Percentiles rank a stretch among this genome's conserved stretches.
phyloP scores from a whole-genome alignment of 2,888 invertebrate genomes.

The Lasioglossum villosulum region DNA sequence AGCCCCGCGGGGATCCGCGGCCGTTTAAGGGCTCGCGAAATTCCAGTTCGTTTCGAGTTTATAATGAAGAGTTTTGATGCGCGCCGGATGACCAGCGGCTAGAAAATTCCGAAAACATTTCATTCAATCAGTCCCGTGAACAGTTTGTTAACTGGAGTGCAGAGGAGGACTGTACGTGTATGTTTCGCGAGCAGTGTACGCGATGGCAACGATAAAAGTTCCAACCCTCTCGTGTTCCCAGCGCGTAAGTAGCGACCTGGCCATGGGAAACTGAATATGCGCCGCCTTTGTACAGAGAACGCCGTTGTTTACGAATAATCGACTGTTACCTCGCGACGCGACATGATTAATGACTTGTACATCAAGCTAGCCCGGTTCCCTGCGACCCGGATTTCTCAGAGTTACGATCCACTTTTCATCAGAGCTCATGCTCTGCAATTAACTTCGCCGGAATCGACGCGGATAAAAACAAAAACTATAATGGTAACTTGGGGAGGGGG shows the following conservation, averaged over 20 bases:
- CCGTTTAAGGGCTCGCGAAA: constrained; percentile 34
- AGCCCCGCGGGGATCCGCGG: constrained; percentile 5
- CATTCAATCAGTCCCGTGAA: constrained; percentile 32
- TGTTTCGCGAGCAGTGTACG: background rate
- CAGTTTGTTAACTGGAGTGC: constrained; percentile 49
- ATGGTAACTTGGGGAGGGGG: too few species aligned
- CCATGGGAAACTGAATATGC: background rate
- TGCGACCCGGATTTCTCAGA: background rate
- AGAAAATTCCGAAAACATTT: constrained; percentile 48
- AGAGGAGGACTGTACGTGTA: background rate
- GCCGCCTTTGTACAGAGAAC: background rate
- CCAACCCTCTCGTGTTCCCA: background rate
- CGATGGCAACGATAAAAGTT: background rate
- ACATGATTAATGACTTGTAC: background rate
- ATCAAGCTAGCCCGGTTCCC: background rate
- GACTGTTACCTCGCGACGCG: background rate
- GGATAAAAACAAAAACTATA: too few species aligned
- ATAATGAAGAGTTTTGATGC: constrained; percentile 55
- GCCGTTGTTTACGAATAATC: background rate
- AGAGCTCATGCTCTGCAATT: background rate
- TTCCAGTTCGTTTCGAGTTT: constrained; percentile 50
- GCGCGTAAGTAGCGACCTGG: background rate
- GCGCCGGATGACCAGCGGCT: constrained; percentile 1
- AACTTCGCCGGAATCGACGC: too few species aligned
- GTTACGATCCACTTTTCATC: background rate